A percentile compares a stretch with the other conserved stretches of the same genome.
Conservation (phyloP, 2,888 invertebrate genomes). For the Chrysodeixis includens region DNA sequence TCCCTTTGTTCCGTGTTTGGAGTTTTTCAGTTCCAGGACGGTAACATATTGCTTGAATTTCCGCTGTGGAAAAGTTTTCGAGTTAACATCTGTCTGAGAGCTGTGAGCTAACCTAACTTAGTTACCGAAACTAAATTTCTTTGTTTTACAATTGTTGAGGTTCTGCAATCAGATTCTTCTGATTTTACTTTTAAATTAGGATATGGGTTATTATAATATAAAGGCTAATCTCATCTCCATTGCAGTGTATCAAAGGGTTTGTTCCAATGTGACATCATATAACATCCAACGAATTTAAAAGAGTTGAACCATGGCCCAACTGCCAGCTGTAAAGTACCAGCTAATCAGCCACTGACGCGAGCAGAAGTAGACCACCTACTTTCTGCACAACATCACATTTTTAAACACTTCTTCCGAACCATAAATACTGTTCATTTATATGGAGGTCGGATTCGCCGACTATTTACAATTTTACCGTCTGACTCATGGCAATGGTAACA, state of each 20-base stretch:
- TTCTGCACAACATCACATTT: slow-evolving; percentile 16
- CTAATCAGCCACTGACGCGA: not conserved
- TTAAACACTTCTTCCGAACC: slow-evolving; percentile 20
- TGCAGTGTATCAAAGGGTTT: not conserved
- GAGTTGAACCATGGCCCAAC: not conserved
- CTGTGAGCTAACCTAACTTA: not conserved
- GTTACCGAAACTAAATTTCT: not conserved
- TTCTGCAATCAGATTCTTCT: not conserved
- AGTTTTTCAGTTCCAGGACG: not conserved
- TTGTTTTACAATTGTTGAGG: not conserved
- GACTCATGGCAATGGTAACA: slow-evolving; percentile 66
- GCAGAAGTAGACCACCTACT: not conserved
- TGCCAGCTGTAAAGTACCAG: not conserved
- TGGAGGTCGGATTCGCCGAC: slow-evolving; percentile 35
- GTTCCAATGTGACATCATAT: not conserved
- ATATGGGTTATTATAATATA: not conserved
- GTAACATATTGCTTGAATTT: not conserved
- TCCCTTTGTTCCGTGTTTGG: not conserved
- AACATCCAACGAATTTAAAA: not conserved
- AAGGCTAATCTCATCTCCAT: not conserved
- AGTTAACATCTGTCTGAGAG: slow-evolving; percentile 4
- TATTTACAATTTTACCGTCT: slow-evolving; percentile 64
- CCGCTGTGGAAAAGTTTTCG: slow-evolving; percentile 1
- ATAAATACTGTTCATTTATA: slow-evolving; percentile 26
- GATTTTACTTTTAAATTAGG: not conserved